Evolutionary conservation across 2,888 invertebrate genomes (phyloP), one percentile per base, ranked within the genome.

Genomic region (Ectemnius lituratus): DNA sequence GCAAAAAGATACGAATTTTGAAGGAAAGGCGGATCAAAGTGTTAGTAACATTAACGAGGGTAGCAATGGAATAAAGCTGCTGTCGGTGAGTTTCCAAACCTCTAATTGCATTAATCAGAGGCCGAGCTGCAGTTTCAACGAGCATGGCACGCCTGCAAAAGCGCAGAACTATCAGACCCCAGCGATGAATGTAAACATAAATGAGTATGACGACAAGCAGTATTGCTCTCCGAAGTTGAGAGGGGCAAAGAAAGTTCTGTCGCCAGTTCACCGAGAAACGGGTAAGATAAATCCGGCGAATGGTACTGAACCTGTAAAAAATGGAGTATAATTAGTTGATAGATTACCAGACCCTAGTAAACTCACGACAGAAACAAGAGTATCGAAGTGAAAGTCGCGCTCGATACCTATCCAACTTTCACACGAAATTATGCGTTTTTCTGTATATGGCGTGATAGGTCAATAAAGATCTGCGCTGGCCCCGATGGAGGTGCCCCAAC

Each of bases 291-390:
- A 78, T 57, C 67, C 78, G 2, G 61, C 75, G 3, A 88, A 88
- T 46, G 87, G 88, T 14, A 84, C 85, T 23, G 83, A 88, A 75
- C 82, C 86, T 3, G 79, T 87, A 78, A 89, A 89, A 65, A 89
- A 89, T 61, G 90, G 89, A 11, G 90, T 90, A 0, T 90, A 91
- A 70, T 83, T 90, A 65, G 90, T 91, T 16, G 91, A 91, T 11
- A 89, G 90, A 84, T 84, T 91, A 80, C 90, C 91, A 27, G 89
- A 89, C 69, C 89, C 89, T 8, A 89, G 88, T 65, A 89, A 89
- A 81, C 87, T 90, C 18, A 83, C 81, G 3, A 89, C 86, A 45
- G 89, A 89, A 67, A 89, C 89, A 45, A 89, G 88, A 78, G 82
- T 89, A 67, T 88, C 90, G 4, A 89, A 89, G 77, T 87, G 80